phyloP scores from a whole-genome alignment of 2,888 invertebrate genomes.

The Pseudeuparius sepicola region DNA sequence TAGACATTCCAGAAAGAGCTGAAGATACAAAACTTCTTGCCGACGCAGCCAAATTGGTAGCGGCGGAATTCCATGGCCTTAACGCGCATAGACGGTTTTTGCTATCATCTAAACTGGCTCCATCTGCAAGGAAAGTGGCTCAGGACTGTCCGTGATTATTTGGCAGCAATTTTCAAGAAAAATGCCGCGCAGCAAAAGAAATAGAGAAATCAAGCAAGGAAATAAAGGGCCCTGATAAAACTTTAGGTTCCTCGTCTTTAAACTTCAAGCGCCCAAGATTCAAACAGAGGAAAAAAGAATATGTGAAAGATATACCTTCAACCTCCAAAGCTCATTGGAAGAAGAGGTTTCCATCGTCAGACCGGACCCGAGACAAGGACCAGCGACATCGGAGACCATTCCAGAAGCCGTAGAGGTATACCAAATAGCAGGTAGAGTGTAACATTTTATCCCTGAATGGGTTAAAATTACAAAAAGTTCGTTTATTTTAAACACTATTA shows the following conservation, averaged over 20 bases:
- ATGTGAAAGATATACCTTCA: no score
- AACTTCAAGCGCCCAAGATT: no score
- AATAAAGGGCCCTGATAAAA: background rate
- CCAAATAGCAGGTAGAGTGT: background rate
- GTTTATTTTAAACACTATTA: background rate
- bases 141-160: no score
- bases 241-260: no score
- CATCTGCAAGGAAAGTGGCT: no score
- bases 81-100: no score
- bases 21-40: conserved; percentile 1
- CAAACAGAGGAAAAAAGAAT: no score
- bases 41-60: background rate
- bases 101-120: no score
- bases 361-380: no score
- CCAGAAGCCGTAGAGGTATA: background rate
- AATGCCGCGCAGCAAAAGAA: background rate
- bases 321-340: no score
- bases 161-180: conserved; percentile 2
- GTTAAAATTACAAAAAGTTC: background rate
- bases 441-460: background rate
- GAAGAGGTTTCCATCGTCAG: no score
- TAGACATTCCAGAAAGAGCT: background rate
- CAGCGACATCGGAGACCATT: background rate
- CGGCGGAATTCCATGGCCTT: background rate
- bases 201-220: background rate